Percentiles rank a stretch among this genome's conserved stretches.
Conservation (phyloP, 2,888 invertebrate genomes). For the Tineola bisselliella region DNA sequence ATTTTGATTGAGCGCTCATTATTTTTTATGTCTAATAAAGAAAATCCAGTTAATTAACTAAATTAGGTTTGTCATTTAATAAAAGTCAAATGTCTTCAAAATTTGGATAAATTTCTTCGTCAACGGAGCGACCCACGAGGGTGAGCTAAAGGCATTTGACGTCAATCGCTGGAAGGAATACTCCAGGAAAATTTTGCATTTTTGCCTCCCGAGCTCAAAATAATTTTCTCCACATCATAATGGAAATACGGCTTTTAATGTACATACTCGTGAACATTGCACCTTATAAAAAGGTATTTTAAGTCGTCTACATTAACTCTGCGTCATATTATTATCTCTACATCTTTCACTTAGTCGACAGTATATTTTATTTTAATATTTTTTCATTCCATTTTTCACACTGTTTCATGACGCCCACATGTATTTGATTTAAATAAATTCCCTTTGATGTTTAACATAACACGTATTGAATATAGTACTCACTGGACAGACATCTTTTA, state of each 20-base stretch:
- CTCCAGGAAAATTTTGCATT: not conserved
- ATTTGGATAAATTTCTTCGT: conserved; percentile 27
- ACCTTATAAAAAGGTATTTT: not conserved
- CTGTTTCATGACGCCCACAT: too few relatives aligned
- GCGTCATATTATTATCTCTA: too few relatives aligned
- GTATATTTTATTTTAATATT: too few relatives aligned
- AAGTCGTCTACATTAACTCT: too few relatives aligned
- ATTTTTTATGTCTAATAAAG: not conserved
- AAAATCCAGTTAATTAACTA: conserved; percentile 2
- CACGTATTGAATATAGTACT: not conserved
- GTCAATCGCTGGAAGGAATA: conserved; percentile 23
- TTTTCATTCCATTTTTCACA: too few relatives aligned
- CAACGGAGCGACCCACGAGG: conserved; percentile 23
- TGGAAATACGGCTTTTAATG: not conserved
- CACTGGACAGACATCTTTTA: not conserved
- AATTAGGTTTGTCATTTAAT: conserved; percentile 7
- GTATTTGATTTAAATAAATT: not conserved
- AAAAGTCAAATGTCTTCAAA: conserved; percentile 21
- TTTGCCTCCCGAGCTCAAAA: conserved; percentile 6
- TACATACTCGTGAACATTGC: not conserved
- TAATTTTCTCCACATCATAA: not conserved
- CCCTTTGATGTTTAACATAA: not conserved
- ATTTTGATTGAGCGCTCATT: not conserved
- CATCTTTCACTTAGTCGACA: too few relatives aligned
- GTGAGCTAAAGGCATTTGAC: conserved; percentile 25